Base-by-base conservation (phyloP, 1,140 invertebrate species). In the Drosophila asahinai region DNA sequence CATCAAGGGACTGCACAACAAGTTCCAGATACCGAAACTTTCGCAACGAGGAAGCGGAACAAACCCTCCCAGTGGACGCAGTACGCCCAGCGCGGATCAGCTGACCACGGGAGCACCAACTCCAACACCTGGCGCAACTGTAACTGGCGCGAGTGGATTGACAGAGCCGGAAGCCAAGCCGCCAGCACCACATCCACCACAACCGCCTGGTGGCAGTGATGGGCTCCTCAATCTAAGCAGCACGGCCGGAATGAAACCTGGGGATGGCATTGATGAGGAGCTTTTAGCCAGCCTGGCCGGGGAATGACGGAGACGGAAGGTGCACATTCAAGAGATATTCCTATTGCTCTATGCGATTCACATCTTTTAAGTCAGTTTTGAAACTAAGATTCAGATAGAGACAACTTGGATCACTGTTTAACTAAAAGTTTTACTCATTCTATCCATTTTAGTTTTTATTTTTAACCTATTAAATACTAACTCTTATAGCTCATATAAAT, bases 1-100 rank as follows among this genome's bases (percentile, higher is more conserved):
- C 17, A 96, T 96, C 48, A 97, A 97, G 80, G 95, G 96, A 19
- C 91, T 97, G 9, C 96, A 97, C 84, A 97, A 96, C 1, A 97
- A 97, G 86, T 97, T 97, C 94, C 97, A 97, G 93, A 97, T 97
- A 83, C 97, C 97, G 0, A 97, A 97, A 93, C 87, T 97, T 57
- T 96, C 96, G 0, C 91, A 92, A 55, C 68, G 76, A n/a, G 81
- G 30, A 11, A 75, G 49, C 45, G 65, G 57, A 6, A 15, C 22
- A n/a, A 66, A 36, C 6, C 42, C 63, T 2, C 19, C 58, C 9
- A 73, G 66, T 43, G 82, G 73, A 12, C 67, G 58, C 12, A 66
- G 42, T 11, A 63, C 63, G 3, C 58, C 77, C 5, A 71, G 61
- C 33, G 27, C 27, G 11, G 63, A 22, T 11, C 59, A 40, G 36